A percentile compares a stretch with the other conserved stretches of the same genome.
These are phyloP conservation scores for Indicator indicator DNA, from an alignment of 2,113 vertebrate genomes.

Conservation along the genomic window DNA sequence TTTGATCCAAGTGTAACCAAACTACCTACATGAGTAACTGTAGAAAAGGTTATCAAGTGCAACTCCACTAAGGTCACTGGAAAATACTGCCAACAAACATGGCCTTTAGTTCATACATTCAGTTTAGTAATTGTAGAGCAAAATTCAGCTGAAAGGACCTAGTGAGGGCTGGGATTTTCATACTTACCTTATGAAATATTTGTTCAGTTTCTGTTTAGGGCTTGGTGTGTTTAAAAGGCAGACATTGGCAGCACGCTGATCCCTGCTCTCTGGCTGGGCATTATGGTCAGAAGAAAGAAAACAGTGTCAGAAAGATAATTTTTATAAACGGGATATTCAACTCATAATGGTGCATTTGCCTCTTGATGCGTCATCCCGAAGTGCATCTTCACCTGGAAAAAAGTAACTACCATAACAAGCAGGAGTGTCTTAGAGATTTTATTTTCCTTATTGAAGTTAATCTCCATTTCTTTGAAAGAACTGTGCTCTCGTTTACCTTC, in stretches of 20 bases:
- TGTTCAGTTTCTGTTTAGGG: not conserved
- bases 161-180: not conserved
- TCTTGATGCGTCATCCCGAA: not conserved
- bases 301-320: not conserved
- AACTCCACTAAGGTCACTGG: not conserved
- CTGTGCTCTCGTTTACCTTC: not conserved
- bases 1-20: not conserved
- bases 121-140: not conserved
- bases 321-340: not conserved
- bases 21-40: not conserved
- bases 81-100: not conserved
- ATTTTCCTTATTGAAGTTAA: not conserved
- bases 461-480: not conserved
- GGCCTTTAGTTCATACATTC: not conserved
- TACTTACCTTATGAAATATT: slow-evolving; percentile 12
- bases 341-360: not conserved
- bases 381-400: not conserved
- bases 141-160: not conserved
- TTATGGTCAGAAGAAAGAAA: not conserved
- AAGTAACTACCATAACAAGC: not conserved
- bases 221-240: not conserved
- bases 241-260: fast-evolving
- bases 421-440: not conserved
- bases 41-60: not conserved
- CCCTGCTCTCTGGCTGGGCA: not conserved